These are phyloP conservation scores for Thysanoteuthis rhombus DNA, from an alignment of 2,888 invertebrate species.

Conservation along the genomic window DNA sequence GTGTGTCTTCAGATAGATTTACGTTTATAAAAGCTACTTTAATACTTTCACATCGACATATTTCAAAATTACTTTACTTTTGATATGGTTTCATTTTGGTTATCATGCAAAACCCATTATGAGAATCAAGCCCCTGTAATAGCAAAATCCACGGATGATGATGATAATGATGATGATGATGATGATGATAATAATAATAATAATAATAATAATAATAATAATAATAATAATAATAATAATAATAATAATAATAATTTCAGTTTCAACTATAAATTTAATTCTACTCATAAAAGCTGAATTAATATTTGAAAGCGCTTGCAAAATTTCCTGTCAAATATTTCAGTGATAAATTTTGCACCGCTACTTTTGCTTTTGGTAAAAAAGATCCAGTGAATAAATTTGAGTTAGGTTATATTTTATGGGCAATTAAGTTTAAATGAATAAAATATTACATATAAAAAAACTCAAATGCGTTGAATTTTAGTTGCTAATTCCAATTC, in stretches of 20 bases:
- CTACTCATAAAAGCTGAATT: not conserved
- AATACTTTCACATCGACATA: not conserved
- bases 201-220: no score
- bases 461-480: no score
- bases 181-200: no score
- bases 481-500: no score
- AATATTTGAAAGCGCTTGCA: not conserved
- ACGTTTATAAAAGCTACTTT: no score
- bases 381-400: no score
- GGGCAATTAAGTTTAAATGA: no score
- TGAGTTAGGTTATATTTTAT: no score
- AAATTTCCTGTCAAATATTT: not conserved
- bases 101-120: not conserved
- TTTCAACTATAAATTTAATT: not conserved
- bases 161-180: no score
- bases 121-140: not conserved
- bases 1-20: not conserved
- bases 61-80: not conserved
- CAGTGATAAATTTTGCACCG: not conserved
- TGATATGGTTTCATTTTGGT: not conserved
- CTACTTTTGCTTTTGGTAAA: not conserved
- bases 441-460: no score
- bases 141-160: not conserved
- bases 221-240: no score
- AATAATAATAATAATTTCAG: not conserved